A percentile compares a stretch with the other conserved stretches of the same genome.
Conservation (phyloP, 2,113 vertebrate genomes). For the Budorcas taxicolor region DNA sequence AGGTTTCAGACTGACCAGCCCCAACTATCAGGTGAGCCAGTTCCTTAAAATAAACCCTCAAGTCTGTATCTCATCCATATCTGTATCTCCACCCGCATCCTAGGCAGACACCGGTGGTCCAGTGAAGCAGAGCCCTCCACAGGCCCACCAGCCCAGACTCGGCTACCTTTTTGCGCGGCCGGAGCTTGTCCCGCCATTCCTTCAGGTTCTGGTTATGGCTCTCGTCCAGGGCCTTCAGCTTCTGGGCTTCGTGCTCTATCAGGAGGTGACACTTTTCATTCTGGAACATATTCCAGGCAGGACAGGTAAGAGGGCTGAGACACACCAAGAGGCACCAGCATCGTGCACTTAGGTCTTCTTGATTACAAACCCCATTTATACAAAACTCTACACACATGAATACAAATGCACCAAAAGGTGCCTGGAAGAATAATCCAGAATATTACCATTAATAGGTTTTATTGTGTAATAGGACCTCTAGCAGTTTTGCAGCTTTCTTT, state of each 20-base stretch:
- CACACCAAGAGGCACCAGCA: fast-evolving
- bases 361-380: not conserved
- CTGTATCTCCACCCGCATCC: not conserved
- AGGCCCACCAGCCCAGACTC: not conserved
- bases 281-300: conserved; percentile 74
- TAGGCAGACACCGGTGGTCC: not conserved
- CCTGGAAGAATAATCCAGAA: not conserved
- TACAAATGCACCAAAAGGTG: not conserved
- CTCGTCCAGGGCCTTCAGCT: conserved; percentile 92
- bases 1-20: not conserved
- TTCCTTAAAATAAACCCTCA: not conserved
- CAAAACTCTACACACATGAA: not conserved
- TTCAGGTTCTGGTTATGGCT: conserved; percentile 89
- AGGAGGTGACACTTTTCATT: conserved; percentile 97
- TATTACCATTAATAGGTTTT: not conserved
- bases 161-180: conserved; percentile 91
- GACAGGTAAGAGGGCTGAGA: not conserved
- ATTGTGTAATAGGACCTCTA: not conserved
- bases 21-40: not conserved
- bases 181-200: conserved; percentile 92
- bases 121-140: not conserved
- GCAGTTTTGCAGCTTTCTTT: not conserved
- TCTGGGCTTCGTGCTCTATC: conserved; percentile 94
- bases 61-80: no score
- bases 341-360: not conserved